Conservation (phyloP, 2,113 vertebrate genomes). For the Haplochromis burtoni region DNA sequence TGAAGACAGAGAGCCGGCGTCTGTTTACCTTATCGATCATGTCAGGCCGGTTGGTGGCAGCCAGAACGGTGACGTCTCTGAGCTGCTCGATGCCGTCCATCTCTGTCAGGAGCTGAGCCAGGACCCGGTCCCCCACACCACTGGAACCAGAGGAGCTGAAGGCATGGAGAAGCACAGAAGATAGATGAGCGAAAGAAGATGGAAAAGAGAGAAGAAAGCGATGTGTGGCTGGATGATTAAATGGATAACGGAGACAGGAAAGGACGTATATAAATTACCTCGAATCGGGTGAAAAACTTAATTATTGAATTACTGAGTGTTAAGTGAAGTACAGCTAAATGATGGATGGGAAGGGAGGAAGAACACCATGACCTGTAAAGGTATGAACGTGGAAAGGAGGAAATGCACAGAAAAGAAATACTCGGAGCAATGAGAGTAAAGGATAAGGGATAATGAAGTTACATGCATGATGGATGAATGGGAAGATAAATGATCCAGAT, state of each 20-base stretch:
- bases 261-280: background rate
- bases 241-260: background rate
- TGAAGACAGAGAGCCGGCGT: background rate
- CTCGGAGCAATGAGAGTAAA: background rate
- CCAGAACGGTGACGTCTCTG: conserved; percentile 87
- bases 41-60: conserved; percentile 95
- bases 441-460: background rate
- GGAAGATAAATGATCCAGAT: background rate
- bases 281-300: background rate
- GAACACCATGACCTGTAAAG: background rate
- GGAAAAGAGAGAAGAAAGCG: background rate
- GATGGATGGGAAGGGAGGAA: background rate
- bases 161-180: background rate
- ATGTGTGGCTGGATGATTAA: background rate
- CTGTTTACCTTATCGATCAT: conserved; percentile 93
- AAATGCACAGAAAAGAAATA: background rate
- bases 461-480: background rate
- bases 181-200: background rate
- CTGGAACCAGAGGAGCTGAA: conserved; percentile 79
- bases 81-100: conserved; percentile 97
- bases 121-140: conserved; percentile 86
- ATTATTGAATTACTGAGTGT: background rate
- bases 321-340: background rate
- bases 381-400: background rate
- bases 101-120: conserved; percentile 95